These are phyloP conservation scores for Thyatira batis DNA, from an alignment of 2,888 invertebrate species.

Conservation along the genomic window DNA sequence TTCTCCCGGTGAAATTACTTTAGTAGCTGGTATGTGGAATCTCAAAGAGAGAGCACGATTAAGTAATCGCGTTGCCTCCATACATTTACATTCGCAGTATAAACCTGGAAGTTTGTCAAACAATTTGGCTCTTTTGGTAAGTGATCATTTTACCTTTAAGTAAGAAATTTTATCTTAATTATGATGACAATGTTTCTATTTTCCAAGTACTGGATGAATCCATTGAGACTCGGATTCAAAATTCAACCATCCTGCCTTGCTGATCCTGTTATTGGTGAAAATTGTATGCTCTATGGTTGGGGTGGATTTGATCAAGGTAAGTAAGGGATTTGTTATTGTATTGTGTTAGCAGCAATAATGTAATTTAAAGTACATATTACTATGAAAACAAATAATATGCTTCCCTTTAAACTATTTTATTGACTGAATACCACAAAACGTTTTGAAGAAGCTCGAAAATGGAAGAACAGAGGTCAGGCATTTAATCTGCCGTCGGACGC, in stretches of 20 bases:
- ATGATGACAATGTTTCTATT: background rate
- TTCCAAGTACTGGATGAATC: slow-evolving; percentile 62
- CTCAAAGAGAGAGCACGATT: slow-evolving; percentile 44
- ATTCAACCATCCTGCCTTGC: slow-evolving; percentile 66
- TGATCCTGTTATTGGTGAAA: slow-evolving; percentile 45
- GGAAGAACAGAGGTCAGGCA: no score
- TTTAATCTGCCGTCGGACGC: no score
- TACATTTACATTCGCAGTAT: slow-evolving; percentile 54
- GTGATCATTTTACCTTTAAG: slow-evolving; percentile 6
- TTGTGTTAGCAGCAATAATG: no score
- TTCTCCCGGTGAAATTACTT: slow-evolving; percentile 50
- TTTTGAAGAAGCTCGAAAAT: no score
- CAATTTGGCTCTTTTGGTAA: slow-evolving; percentile 65
- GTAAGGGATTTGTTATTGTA: background rate
- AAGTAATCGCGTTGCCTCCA: slow-evolving; percentile 50
- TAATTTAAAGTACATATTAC: no score
- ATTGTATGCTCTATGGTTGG: slow-evolving; percentile 71
- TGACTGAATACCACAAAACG: no score
- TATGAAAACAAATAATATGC: no score
- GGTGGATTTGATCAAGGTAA: slow-evolving; percentile 70
- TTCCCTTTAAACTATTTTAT: no score
- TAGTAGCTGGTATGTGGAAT: slow-evolving; percentile 62
- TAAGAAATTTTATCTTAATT: slow-evolving; percentile 8
- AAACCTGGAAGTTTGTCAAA: slow-evolving; percentile 47
- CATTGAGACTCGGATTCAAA: slow-evolving; percentile 48